Evolutionary conservation across 1,140 invertebrate genomes (phyloP).

Genomic region (Colletes gigas): DNA sequence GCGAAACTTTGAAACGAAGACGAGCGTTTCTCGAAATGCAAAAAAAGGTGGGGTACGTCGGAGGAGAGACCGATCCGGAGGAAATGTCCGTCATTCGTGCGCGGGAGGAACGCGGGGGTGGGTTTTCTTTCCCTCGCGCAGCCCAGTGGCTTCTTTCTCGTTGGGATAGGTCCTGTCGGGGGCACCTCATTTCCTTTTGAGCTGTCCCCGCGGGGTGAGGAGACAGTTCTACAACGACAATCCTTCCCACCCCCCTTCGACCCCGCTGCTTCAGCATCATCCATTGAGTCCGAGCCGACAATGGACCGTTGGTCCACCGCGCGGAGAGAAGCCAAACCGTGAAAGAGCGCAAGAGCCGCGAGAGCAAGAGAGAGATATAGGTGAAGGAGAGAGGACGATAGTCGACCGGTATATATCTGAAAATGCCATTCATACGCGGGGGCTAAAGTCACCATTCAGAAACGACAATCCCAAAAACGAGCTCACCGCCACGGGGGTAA

Average conservation of each 20-base stretch:
- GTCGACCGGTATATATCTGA: slow-evolving; percentile 44
- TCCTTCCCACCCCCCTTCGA: slow-evolving; percentile 25
- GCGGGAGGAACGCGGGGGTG: slow-evolving; percentile 4
- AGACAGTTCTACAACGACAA: slow-evolving; percentile 57
- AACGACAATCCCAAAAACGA: slow-evolving; percentile 53
- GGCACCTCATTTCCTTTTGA: slow-evolving; percentile 68
- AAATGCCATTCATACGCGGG: slow-evolving; percentile 58
- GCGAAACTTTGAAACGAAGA: not conserved
- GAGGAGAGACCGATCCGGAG: slow-evolving; percentile 19
- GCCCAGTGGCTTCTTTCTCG: slow-evolving; percentile 62
- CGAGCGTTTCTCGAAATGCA: slow-evolving; percentile 10
- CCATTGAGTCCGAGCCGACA: slow-evolving; percentile 62
- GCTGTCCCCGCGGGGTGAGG: slow-evolving; percentile 39
- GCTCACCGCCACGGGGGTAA: slow-evolving; percentile 30
- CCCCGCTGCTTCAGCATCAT: slow-evolving; percentile 45
- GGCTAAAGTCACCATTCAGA: slow-evolving; percentile 62
- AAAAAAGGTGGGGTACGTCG: slow-evolving; percentile 29
- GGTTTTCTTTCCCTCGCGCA: slow-evolving; percentile 50
- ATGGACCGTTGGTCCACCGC: slow-evolving; percentile 61
- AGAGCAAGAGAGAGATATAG: not conserved
- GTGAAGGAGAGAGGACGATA: slow-evolving; percentile 7
- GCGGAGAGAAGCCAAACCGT: slow-evolving; percentile 46
- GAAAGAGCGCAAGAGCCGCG: slow-evolving; percentile 8
- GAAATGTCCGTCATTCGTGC: slow-evolving; percentile 51
- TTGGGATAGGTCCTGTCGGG: slow-evolving; percentile 66